Evolutionary conservation across 2,888 invertebrate species (phyloP).

Genomic region (Mythimna albipuncta): DNA sequence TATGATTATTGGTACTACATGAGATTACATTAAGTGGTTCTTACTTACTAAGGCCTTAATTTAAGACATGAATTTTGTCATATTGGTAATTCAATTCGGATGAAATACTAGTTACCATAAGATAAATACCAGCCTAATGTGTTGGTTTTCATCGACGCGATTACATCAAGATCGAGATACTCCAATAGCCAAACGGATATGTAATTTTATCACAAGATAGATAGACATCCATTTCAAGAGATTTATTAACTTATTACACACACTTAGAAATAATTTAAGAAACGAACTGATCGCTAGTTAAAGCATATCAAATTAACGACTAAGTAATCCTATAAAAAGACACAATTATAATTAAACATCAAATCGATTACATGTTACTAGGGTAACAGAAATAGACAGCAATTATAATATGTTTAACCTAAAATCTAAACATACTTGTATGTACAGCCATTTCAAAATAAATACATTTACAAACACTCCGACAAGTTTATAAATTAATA

Average conservation of each 20-base stretch:
- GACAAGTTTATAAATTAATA: slow-evolving; percentile 51
- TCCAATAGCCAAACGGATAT: slow-evolving; percentile 65
- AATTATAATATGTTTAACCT: slow-evolving; percentile 10
- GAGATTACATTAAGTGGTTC: slow-evolving; percentile 12
- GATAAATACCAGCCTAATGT: slow-evolving; percentile 23
- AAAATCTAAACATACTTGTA: slow-evolving; percentile 37
- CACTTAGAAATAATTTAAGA: slow-evolving; percentile 7
- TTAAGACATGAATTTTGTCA: slow-evolving; percentile 40
- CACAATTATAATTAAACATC: slow-evolving; percentile 20
- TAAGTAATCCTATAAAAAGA: not conserved
- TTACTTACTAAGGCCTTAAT: slow-evolving; percentile 42
- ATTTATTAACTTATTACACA: slow-evolving; percentile 31
- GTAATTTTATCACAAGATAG: slow-evolving; percentile 68
- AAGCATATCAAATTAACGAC: slow-evolving; percentile 8
- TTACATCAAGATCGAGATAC: slow-evolving; percentile 30
- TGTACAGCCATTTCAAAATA: slow-evolving; percentile 38
- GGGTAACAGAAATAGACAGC: slow-evolving; percentile 25
- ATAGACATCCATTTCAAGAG: slow-evolving; percentile 42
- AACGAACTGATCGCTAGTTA: slow-evolving; percentile 2
- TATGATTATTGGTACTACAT: slow-evolving; percentile 20
- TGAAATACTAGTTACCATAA: slow-evolving; percentile 37
- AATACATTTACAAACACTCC: slow-evolving; percentile 49
- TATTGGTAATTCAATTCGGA: slow-evolving; percentile 55
- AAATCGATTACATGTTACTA: slow-evolving; percentile 13
- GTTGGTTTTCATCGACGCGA: slow-evolving; percentile 11